Evolutionary conservation across 2,888 invertebrate species (phyloP).

Genomic region (Corbicula japonica): DNA sequence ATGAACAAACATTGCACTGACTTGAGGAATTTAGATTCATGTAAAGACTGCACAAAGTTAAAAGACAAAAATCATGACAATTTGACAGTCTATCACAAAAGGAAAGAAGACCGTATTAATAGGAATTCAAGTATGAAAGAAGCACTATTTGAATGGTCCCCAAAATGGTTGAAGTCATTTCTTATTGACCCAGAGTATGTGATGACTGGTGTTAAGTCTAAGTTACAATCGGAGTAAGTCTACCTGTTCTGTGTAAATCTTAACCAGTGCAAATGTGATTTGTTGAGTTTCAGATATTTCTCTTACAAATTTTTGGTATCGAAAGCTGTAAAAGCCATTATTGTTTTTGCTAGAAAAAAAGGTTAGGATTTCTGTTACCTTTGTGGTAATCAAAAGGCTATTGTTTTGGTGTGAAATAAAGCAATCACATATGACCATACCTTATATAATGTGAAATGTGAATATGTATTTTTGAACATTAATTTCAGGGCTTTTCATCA

Average conservation of each 20-base stretch:
- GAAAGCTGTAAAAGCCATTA: no score
- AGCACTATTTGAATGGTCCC: slow-evolving; percentile 52
- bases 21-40: no score
- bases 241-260: neutral
- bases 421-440: no score
- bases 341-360: no score
- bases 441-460: no score
- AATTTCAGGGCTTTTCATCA: no score
- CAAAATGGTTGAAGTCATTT: slow-evolving; percentile 66
- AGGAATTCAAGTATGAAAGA: slow-evolving; percentile 41
- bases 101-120: slow-evolving; percentile 35
- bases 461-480: no score
- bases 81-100: slow-evolving; percentile 44
- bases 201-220: slow-evolving; percentile 50
- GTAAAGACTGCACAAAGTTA: neutral
- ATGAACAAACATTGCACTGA: neutral
- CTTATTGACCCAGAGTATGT: slow-evolving; percentile 67
- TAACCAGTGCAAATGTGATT: neutral
- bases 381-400: no score
- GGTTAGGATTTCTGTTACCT: no score
- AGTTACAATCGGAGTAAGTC: slow-evolving; percentile 24
- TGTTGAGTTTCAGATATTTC: neutral
- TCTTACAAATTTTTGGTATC: no score
- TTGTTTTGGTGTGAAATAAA: no score
- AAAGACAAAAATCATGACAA: slow-evolving; percentile 4